phyloP scores from a whole-genome alignment of 1,140 invertebrate genomes.

The Lucilia sericata region DNA sequence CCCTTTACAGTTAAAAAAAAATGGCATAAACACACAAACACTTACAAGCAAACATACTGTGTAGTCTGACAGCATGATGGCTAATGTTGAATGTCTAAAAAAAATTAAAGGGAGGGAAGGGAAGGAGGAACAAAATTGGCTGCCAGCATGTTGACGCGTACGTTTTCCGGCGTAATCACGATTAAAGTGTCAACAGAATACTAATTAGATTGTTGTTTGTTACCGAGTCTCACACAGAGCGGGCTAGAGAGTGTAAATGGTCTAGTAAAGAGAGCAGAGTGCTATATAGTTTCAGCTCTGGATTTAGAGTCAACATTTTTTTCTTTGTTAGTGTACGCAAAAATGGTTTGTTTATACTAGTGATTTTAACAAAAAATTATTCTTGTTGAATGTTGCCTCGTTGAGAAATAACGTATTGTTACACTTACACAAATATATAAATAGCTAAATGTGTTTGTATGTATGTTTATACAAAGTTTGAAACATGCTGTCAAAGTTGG shows the following conservation, averaged over 20 bases:
- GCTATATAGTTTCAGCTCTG: neutral
- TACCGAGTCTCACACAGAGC: slow-evolving; percentile 20
- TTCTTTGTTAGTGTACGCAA: neutral
- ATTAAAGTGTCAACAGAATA: slow-evolving; percentile 67
- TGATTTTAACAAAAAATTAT: slow-evolving; percentile 5
- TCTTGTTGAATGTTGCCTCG: slow-evolving; percentile 8
- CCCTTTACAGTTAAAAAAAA: slow-evolving; percentile 35
- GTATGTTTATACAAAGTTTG: neutral
- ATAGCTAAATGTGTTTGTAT: neutral
- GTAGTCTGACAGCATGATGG: neutral
- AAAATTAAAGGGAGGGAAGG: neutral
- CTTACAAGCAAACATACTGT: neutral
- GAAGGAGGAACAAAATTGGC: slow-evolving; percentile 56
- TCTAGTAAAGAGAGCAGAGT: neutral
- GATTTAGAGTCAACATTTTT: neutral
- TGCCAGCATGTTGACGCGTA: slow-evolving; percentile 65
- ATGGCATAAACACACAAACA: neutral
- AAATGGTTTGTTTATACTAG: neutral
- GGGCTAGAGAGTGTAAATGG: neutral
- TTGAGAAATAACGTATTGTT: neutral
- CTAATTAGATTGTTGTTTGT: slow-evolving; percentile 67
- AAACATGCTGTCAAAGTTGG: slow-evolving; percentile 23
- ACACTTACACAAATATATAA: neutral
- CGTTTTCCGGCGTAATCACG: slow-evolving; percentile 63
- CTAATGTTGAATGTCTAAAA: slow-evolving; percentile 35